Conservation (phyloP, 2,888 invertebrate species). For the Celastrina argiolus region DNA sequence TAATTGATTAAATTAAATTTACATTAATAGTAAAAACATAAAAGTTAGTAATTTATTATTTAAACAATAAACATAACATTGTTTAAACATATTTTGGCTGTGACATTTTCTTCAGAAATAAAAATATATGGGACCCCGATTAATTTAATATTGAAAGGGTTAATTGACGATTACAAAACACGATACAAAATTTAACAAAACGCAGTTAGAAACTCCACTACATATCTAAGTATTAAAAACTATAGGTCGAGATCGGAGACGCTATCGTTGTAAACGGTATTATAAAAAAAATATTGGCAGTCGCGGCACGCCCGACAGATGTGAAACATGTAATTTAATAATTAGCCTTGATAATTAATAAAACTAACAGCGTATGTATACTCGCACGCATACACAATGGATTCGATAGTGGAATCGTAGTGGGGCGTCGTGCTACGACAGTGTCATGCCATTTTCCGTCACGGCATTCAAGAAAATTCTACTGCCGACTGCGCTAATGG, state of each 20-base stretch:
- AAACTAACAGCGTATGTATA: too few relatives aligned
- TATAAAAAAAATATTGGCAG: too few relatives aligned
- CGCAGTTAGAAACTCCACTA: not conserved
- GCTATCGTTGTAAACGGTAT: not conserved
- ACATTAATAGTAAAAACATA: not conserved
- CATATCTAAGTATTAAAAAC: not conserved
- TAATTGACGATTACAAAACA: slow-evolving; percentile 26
- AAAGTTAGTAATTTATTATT: not conserved
- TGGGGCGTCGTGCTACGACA: too few relatives aligned
- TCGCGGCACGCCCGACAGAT: too few relatives aligned
- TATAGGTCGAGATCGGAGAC: not conserved
- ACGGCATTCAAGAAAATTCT: too few relatives aligned
- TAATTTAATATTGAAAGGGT: not conserved
- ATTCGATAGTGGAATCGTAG: too few relatives aligned
- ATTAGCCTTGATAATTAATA: too few relatives aligned
- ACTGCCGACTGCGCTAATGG: too few relatives aligned
- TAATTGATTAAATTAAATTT: not conserved
- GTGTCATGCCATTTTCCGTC: too few relatives aligned
- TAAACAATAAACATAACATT: not conserved
- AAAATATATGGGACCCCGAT: not conserved
- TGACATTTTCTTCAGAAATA: not conserved
- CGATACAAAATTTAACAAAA: slow-evolving; percentile 16
- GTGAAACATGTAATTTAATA: too few relatives aligned
- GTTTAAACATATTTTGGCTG: not conserved
- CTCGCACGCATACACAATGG: too few relatives aligned